These are phyloP conservation scores for Typhlomys cinereus DNA, from an alignment of 2,113 vertebrate species.

Conservation along the genomic window DNA sequence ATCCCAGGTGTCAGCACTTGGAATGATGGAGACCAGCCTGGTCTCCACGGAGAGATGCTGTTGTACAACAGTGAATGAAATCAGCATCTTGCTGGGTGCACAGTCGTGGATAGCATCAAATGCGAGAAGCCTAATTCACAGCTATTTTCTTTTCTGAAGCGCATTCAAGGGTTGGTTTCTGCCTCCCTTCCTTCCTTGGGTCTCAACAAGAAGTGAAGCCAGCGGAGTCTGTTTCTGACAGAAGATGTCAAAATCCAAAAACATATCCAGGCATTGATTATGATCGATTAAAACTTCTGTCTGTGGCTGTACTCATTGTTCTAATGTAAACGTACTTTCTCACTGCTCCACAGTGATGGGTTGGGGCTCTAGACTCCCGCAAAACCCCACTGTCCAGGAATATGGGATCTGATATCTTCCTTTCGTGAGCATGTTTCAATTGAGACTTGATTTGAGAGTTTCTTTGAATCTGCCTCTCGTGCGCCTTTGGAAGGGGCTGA, in stretches of 20 bases:
- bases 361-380: no score
- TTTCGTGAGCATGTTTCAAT: conserved; percentile 14
- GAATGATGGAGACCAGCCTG: no score
- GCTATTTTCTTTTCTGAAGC: not conserved
- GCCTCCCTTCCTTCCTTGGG: not conserved
- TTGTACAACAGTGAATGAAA: no score
- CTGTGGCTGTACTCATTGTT: not conserved
- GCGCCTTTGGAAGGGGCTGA: not conserved
- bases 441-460: conserved; percentile 41
- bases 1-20: no score
- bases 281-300: no score
- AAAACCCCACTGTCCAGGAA: no score
- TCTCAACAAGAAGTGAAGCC: not conserved
- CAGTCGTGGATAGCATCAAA: not conserved
- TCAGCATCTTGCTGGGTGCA: not conserved
- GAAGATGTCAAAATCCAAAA: not conserved
- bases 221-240: not conserved
- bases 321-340: no score
- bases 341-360: no score
- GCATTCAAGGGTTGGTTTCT: not conserved
- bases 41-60: not conserved
- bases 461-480: not conserved
- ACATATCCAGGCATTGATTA: no score
- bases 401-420: not conserved
- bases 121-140: not conserved